Conservation (phyloP, 2,888 invertebrate species). For the Drosophila percnosoma region DNA sequence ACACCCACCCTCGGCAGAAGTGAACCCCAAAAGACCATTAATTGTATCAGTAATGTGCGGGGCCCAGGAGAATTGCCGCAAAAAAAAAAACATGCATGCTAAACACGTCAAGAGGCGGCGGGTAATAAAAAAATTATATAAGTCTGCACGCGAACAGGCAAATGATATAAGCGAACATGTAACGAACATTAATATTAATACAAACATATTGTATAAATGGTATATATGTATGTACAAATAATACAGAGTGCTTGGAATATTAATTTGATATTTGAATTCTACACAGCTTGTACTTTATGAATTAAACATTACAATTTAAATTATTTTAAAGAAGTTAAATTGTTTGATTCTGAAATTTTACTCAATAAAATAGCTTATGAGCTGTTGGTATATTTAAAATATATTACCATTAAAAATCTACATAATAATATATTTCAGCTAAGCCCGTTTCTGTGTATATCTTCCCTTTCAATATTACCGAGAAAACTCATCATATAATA, state of each 20-base stretch:
- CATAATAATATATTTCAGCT: not conserved
- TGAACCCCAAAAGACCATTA: constrained; percentile 56
- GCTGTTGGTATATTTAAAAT: not conserved
- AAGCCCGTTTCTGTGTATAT: not conserved
- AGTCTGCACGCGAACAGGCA: constrained; percentile 62
- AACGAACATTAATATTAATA: constrained; percentile 21
- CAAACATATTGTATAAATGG: not conserved
- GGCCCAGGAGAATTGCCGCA: constrained; percentile 20
- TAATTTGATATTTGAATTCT: not conserved
- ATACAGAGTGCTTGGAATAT: not conserved
- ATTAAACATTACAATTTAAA: not conserved
- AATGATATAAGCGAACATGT: constrained; percentile 50
- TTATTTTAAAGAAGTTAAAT: not conserved
- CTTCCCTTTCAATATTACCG: not conserved
- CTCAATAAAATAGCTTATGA: not conserved
- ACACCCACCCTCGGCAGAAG: not conserved
- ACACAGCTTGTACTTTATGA: not conserved
- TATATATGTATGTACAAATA: not conserved
- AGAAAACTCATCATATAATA: too few relatives aligned
- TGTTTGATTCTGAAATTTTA: not conserved
- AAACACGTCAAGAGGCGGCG: constrained; percentile 55
- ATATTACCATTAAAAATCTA: not conserved
- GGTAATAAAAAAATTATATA: constrained; percentile 77
- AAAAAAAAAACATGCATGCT: constrained; percentile 54
- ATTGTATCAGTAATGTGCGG: constrained; percentile 63